Evolutionary conservation across 2,888 invertebrate species (phyloP).

Genomic region (Aquatica leii): DNA sequence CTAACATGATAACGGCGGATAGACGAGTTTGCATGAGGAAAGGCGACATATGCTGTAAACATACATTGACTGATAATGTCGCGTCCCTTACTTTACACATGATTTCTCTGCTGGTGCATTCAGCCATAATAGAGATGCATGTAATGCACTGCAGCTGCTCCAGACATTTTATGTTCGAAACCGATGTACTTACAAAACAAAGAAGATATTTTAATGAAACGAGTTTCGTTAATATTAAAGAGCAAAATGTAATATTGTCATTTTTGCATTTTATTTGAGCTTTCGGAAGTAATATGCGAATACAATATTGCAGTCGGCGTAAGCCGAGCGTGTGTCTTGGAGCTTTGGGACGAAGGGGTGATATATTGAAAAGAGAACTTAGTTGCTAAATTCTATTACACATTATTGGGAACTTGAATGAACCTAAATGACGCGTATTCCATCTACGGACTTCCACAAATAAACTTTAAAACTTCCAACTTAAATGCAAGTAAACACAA

Average conservation of each 20-base stretch:
- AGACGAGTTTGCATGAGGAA: slow-evolving; percentile 20
- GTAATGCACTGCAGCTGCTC: slow-evolving; percentile 33
- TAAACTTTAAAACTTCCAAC: background rate
- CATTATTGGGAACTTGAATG: slow-evolving; percentile 41
- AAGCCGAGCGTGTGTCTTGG: too few relatives aligned
- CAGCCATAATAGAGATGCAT: slow-evolving; percentile 33
- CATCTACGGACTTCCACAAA: slow-evolving; percentile 22
- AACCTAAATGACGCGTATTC: slow-evolving; percentile 38
- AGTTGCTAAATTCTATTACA: slow-evolving; percentile 43
- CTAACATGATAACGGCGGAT: slow-evolving; percentile 28
- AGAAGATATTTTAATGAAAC: background rate
- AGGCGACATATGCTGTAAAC: slow-evolving; percentile 28
- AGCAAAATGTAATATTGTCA: too few relatives aligned
- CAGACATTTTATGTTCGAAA: slow-evolving; percentile 31
- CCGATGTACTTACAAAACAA: slow-evolving; percentile 7
- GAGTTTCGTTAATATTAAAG: too few relatives aligned
- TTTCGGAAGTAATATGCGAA: slow-evolving; percentile 27
- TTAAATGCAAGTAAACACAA: background rate
- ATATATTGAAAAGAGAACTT: slow-evolving; percentile 21
- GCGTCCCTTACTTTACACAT: slow-evolving; percentile 25
- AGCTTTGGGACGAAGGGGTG: too few relatives aligned
- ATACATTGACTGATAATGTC: slow-evolving; percentile 32
- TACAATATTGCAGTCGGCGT: slow-evolving; percentile 14
- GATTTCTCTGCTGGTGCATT: slow-evolving; percentile 27
- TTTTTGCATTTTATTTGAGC: too few relatives aligned